These are phyloP conservation scores for Epirrhoe tristata DNA, from an alignment of 2,888 invertebrate genomes.

Conservation along the genomic window DNA sequence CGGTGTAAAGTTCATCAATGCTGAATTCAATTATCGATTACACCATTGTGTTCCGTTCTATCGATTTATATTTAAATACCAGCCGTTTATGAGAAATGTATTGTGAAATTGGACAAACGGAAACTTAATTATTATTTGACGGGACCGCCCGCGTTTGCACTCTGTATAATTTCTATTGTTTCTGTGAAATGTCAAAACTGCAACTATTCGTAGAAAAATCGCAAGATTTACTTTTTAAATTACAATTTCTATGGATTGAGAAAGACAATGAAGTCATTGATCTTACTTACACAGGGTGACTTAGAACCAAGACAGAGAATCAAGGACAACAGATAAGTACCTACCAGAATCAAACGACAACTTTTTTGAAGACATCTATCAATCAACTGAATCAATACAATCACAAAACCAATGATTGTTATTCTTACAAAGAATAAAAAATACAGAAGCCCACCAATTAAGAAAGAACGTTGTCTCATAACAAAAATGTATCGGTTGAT, in stretches of 20 bases:
- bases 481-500: constrained; percentile 72
- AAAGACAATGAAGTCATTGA: too few species aligned
- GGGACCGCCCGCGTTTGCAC: constrained; percentile 72
- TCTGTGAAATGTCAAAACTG: constrained; percentile 27
- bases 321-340: not conserved
- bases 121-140: constrained; percentile 64
- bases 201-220: too few species aligned
- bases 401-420: constrained; percentile 34
- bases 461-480: constrained; percentile 67
- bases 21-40: constrained; percentile 86
- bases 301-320: not conserved
- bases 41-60: constrained; percentile 84
- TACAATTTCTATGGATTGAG: too few species aligned
- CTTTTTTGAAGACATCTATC: constrained; percentile 16
- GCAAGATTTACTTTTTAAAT: too few species aligned
- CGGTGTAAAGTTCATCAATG: constrained; percentile 85
- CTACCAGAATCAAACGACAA: not conserved
- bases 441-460: constrained; percentile 75
- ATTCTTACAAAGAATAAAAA: constrained; percentile 38
- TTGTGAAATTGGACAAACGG: constrained; percentile 81
- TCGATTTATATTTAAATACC: constrained; percentile 86
- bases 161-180: constrained; percentile 49
- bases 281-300: not conserved
- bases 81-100: constrained; percentile 81
- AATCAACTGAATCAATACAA: constrained; percentile 27